phyloP scores from a whole-genome alignment of 2,888 invertebrate species.

The Drosophila mulleri region DNA sequence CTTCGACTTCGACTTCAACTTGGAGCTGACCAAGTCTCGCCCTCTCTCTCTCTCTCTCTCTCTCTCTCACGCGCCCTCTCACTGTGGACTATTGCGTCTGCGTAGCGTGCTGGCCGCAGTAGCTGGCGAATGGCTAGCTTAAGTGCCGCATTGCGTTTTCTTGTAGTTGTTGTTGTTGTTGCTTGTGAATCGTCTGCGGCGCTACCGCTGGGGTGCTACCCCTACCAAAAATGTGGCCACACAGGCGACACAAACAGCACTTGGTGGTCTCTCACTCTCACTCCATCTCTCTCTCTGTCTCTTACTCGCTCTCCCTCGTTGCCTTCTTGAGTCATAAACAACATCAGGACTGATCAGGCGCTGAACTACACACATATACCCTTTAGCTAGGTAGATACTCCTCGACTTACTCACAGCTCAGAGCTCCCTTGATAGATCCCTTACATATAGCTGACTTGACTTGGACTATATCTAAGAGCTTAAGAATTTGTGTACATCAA shows the following conservation, averaged over 20 bases:
- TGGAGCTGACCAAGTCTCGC: not conserved
- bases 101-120: slow-evolving; percentile 72
- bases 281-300: not conserved
- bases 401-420: not conserved
- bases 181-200: slow-evolving; percentile 2
- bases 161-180: not conserved
- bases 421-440: not conserved
- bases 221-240: slow-evolving; percentile 49
- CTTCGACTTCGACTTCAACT: slow-evolving; percentile 14
- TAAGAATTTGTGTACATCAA: not conserved
- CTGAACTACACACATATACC: not conserved
- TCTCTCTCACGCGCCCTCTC: not conserved
- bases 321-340: slow-evolving; percentile 22
- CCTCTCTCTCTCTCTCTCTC: not conserved
- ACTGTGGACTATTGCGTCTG: slow-evolving; percentile 30
- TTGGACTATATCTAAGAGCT: not conserved
- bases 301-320: not conserved
- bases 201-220: slow-evolving; percentile 54
- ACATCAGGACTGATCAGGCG: slow-evolving; percentile 15
- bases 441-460: not conserved
- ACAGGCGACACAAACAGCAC: slow-evolving; percentile 36
- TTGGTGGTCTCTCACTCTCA: slow-evolving; percentile 48
- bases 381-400: not conserved
- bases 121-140: slow-evolving; percentile 62
- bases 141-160: slow-evolving; percentile 76